phyloP scores from a whole-genome alignment of 2,797 vertebrate genomes.

The Dromococcyx pavoninus region DNA sequence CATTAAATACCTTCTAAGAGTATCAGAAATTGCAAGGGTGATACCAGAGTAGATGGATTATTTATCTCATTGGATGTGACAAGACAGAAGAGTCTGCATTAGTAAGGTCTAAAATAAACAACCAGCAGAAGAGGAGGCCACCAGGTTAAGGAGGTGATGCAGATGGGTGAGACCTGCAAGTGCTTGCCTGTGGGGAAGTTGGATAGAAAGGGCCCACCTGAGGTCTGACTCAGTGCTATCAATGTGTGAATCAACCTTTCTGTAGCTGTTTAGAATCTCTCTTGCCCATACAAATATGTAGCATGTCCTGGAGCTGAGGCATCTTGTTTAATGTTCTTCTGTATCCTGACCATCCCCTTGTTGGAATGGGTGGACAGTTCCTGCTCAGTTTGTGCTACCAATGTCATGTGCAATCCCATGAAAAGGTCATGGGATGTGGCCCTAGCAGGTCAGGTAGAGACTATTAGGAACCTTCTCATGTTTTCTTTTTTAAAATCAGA shows the following conservation, averaged over 20 bases:
- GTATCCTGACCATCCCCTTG: not conserved
- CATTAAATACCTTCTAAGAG: not conserved
- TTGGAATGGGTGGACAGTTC: not conserved
- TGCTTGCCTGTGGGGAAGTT: not conserved
- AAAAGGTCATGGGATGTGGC: slow-evolving; percentile 8
- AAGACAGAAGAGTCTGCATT: not conserved
- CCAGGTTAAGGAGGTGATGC: not conserved
- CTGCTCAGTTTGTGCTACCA: not conserved
- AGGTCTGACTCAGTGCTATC: not conserved
- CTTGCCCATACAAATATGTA: not conserved
- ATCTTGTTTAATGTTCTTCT: not conserved
- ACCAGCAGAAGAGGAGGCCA: not conserved
- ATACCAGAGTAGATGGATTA: not conserved
- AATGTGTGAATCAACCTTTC: not conserved
- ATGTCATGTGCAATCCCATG: not conserved
- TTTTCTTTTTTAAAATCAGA: not conserved
- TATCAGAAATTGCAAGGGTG: not conserved
- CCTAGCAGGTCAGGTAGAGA: not conserved
- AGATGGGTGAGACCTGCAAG: not conserved
- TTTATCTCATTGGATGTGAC: not conserved
- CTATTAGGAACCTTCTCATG: not conserved
- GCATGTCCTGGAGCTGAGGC: not conserved
- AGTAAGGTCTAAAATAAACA: not conserved
- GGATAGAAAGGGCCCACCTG: not conserved
- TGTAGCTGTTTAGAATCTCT: not conserved